phyloP scores from a whole-genome alignment of 2,113 vertebrate species.

The Tiliqua scincoides region DNA sequence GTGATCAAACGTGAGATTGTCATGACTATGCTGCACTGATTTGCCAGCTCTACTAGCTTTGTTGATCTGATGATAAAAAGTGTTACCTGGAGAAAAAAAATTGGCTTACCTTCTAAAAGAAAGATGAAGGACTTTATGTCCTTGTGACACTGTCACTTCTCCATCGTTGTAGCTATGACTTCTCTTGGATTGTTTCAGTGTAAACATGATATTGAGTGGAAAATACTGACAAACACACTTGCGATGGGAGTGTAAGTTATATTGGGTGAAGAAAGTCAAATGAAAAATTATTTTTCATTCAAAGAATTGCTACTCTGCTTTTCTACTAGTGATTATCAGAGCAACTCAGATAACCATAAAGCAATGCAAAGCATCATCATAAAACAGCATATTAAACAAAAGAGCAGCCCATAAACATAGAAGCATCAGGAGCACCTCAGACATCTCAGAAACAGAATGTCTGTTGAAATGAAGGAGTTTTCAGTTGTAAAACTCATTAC shows the following conservation, averaged over 20 bases:
- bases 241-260: not conserved
- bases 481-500: not conserved
- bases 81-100: constrained; percentile 27
- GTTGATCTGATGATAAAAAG: constrained; percentile 58
- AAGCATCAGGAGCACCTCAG: no score
- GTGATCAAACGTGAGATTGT: constrained; percentile 61
- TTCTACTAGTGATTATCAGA: no score
- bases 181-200: constrained; percentile 17
- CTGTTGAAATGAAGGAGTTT: no score
- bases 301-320: not conserved
- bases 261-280: not conserved
- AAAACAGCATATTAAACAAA: no score
- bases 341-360: no score
- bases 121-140: constrained; percentile 58
- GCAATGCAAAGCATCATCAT: no score
- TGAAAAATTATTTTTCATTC: not conserved
- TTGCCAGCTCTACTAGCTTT: constrained; percentile 60
- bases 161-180: not conserved
- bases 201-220: not conserved
- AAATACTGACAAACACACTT: not conserved
- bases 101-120: constrained; percentile 58
- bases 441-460: no score
- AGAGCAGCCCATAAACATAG: no score
- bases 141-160: constrained; percentile 44
- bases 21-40: constrained; percentile 52